Base-by-base conservation (phyloP, 1,140 invertebrate genomes). In the Pararge aegeria region DNA sequence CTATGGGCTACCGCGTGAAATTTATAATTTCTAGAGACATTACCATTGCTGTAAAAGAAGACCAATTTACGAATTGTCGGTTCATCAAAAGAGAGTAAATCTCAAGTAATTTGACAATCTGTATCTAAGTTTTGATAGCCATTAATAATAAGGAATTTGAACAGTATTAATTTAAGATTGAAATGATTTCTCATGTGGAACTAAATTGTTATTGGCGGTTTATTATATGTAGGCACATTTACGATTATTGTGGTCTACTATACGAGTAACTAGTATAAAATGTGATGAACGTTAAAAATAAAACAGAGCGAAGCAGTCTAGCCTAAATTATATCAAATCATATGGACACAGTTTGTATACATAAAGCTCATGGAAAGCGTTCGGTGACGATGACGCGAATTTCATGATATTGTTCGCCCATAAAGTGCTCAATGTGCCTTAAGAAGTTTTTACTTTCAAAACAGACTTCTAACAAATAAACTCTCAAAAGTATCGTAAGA, bases 401-500 rank as follows among this genome's bases (percentile, higher is more conserved):
- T n/a, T n/a, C n/a, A n/a, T n/a, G n/a, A n/a, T n/a, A n/a, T n/a
- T n/a, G n/a, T n/a, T n/a, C n/a, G n/a, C n/a, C n/a, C n/a, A n/a
- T n/a, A n/a, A n/a, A n/a, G n/a, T n/a, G n/a, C n/a, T n/a, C n/a
- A n/a, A n/a, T n/a, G n/a, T n/a, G n/a, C n/a, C n/a, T n/a, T n/a
- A n/a, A n/a, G n/a, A n/a, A n/a, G n/a, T n/a, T n/a, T n/a, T n/a
- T n/a, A n/a, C n/a, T n/a, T n/a, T n/a, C n/a, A n/a, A n/a, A n/a
- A 77, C 72, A 83, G 75, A 76, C 72, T 83, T 72, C 49, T 71
- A 73, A 77, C 70, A 80, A 76, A 72, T 73, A 77, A 81, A 84
- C 78, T 82, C 75, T 80, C 74, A 76, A 83, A 85, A 88, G 85
- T 87, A 84, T 85, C 69, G 78, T 61, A 66, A 62, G 75, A 79